Evolutionary conservation across 64 coral and sea anemone species (phyloP), one percentile per base, ranked within the genome.

Genomic region (Pachyseris speciosa): DNA sequence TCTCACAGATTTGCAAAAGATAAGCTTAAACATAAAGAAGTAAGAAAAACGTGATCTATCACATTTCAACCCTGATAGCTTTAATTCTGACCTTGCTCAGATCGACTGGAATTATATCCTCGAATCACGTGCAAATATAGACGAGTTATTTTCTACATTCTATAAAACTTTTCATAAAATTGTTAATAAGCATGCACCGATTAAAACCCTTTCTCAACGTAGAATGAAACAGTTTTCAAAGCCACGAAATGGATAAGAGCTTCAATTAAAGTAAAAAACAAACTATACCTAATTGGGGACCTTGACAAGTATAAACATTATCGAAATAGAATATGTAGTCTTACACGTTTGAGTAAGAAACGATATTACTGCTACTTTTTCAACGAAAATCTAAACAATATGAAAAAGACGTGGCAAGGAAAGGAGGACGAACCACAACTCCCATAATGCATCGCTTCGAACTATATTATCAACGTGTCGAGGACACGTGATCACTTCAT

Each of bases 181-280:
- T 84, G 27, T 41, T 20, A 84, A 84, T 4, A 84, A 84, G 50
- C 57, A 84, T 84, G 80, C 80, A 63, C 80, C 80, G 8, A 37
- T 84, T 64, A 84, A 84, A 84, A 64, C 80, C 26, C 57, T 49
- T 32, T 84, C 58, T 29, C 29, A 22, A 63, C 0, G 80, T 39
- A 40, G 32, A 25, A 84, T 63, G 0, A 84, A 49, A 66, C 76
- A 52, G 17, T 55, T 80, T 15, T 47, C 76, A 33, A 77, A 77
- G 41, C 73, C 43, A 77, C 73, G 24, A 77, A 77, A n/a, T 30
- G 73, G 20, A 77, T 77, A 49, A 77, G 73, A 44, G 8, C 32
- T 9, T 77, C 73, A 77, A 77, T 77, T 38, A 77, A 77, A 49
- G 41, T 77, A 77, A 49, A 77, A 36, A 44, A 77, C 41, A 36